Percentiles rank a stretch among this genome's conserved stretches.
phyloP scores from a whole-genome alignment of 2,797 vertebrate genomes.

The Kryptolebias ocellatus region DNA sequence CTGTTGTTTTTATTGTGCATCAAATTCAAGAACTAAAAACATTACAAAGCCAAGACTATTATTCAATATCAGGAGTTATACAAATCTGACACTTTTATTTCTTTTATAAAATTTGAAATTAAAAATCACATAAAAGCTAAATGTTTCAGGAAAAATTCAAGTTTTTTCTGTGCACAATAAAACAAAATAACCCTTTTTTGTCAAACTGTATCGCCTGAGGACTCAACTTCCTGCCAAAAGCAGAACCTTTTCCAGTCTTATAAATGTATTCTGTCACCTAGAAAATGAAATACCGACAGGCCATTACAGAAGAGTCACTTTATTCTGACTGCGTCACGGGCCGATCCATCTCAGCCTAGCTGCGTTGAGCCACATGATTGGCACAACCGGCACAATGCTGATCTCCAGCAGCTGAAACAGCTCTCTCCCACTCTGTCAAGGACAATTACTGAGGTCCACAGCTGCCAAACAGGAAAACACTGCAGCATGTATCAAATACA shows the following conservation, averaged over 20 bases:
- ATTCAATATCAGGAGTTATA: neutral
- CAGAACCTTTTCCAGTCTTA: conserved; percentile 35
- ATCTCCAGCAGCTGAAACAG: conserved; percentile 55
- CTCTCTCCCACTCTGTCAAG: conserved; percentile 65
- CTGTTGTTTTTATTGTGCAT: neutral
- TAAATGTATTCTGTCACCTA: conserved; percentile 66
- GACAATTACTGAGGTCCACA: conserved; percentile 66
- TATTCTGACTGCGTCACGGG: conserved; percentile 56
- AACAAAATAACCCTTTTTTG: conserved; percentile 20
- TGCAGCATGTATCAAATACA: conserved; percentile 54
- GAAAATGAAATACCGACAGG: conserved; percentile 68
- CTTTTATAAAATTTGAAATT: neutral
- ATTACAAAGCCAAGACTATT: neutral
- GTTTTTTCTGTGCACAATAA: neutral
- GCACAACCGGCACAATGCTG: conserved; percentile 54
- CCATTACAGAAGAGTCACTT: conserved; percentile 75
- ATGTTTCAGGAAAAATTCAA: neutral
- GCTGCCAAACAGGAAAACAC: conserved; percentile 47
- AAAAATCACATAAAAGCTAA: neutral
- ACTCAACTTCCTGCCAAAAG: conserved; percentile 46
- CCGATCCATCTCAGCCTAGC: conserved; percentile 46
- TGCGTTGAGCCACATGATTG: conserved; percentile 60
- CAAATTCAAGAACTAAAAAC: neutral
- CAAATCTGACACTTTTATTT: neutral
- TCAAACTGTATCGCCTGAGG: conserved; percentile 18